Conservation (phyloP, 1,140 invertebrate genomes). For the Drosophila baimaii region DNA sequence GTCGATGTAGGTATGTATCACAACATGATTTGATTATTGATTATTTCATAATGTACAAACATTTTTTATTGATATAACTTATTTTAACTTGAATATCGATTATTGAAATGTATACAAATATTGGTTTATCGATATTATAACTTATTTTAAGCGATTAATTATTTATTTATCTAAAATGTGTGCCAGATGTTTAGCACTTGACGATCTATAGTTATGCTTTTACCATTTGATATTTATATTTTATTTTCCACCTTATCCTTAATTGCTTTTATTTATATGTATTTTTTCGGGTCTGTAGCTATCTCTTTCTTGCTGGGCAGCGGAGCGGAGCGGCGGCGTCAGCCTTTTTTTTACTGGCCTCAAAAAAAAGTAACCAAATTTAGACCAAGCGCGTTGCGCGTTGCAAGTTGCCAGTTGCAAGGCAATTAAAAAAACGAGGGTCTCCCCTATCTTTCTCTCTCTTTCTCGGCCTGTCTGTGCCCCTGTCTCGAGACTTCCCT, state of each 20-base stretch:
- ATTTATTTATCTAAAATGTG: not conserved
- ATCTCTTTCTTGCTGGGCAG: constrained; percentile 18
- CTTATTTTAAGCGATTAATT: too few species aligned
- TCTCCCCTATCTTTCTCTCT: constrained; percentile 5
- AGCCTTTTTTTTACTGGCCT: constrained; percentile 25
- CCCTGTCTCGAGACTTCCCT: constrained; percentile 11
- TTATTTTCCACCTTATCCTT: not conserved
- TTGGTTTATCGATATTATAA: too few species aligned
- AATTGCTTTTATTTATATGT: not conserved
- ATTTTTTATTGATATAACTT: too few species aligned
- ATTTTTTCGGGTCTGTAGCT: not conserved
- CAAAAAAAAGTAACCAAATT: constrained; percentile 53
- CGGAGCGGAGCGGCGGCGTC: constrained; percentile 45
- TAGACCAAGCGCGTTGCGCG: constrained; percentile 49
- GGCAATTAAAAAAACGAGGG: constrained; percentile 68
- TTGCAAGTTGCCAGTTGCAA: constrained; percentile 43
- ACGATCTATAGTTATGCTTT: too few species aligned
- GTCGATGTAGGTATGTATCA: too few species aligned
- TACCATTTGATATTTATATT: not conserved
- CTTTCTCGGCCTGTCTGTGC: not conserved
- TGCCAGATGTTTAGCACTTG: too few species aligned
- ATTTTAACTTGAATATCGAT: too few species aligned
- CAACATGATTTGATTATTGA: too few species aligned
- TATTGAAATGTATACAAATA: too few species aligned
- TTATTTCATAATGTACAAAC: too few species aligned